Conservation (phyloP, 1,140 invertebrate genomes). For the Heliconius nattereri region DNA sequence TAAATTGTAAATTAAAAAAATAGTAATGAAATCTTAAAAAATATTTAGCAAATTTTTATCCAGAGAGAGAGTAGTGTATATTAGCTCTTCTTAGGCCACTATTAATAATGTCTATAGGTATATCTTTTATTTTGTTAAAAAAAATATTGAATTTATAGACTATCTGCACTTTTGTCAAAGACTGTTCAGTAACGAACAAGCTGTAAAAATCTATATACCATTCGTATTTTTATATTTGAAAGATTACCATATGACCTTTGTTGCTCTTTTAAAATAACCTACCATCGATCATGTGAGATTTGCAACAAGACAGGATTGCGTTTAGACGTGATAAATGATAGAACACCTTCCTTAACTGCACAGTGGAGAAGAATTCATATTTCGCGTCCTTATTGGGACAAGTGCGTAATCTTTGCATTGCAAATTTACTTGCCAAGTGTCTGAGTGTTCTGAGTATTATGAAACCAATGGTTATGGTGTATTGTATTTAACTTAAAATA, state of each 20-base stretch:
- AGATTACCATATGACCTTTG: conserved; percentile 25
- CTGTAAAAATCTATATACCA: background rate
- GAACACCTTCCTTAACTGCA: background rate
- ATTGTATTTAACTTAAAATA: background rate
- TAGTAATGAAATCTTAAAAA: too few relatives aligned
- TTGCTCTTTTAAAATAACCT: conserved; percentile 14
- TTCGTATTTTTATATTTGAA: conserved; percentile 5
- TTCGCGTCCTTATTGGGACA: background rate
- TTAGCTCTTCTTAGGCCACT: too few relatives aligned
- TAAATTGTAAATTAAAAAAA: too few relatives aligned
- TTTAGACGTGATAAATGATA: conserved; percentile 4
- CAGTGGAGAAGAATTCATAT: background rate
- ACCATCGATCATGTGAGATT: conserved; percentile 19
- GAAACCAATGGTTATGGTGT: background rate
- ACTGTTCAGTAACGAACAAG: background rate
- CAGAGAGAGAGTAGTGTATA: too few relatives aligned
- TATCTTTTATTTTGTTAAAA: too few relatives aligned
- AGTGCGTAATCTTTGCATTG: background rate
- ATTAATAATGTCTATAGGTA: too few relatives aligned
- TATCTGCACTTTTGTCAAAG: too few relatives aligned
- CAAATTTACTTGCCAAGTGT: background rate
- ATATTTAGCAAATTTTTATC: too few relatives aligned
- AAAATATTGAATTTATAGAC: too few relatives aligned
- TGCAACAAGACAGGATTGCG: conserved; percentile 16
- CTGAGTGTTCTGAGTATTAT: background rate